phyloP scores from a whole-genome alignment of 2,797 vertebrate genomes.

The Lagorchestes hirsutus region DNA sequence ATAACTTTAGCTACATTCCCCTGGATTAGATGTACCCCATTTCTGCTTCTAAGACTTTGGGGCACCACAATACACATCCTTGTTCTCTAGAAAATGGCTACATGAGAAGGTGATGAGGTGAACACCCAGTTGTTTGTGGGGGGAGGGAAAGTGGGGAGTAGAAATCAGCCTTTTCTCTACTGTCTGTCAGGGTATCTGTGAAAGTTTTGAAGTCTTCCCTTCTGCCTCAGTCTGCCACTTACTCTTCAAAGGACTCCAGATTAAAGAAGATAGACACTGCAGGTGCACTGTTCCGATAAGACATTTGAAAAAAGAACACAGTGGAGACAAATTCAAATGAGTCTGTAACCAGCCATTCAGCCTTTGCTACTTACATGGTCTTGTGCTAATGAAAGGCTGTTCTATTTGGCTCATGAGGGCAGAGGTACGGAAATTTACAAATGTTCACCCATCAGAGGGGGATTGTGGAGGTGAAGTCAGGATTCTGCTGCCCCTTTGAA shows the following conservation, averaged over 20 bases:
- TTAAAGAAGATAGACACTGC: slow-evolving; percentile 78
- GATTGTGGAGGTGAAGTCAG: background rate
- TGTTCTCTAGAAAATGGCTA: background rate
- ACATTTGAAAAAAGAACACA: slow-evolving; percentile 73
- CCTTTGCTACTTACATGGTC: slow-evolving; percentile 31
- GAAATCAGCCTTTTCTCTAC: slow-evolving; percentile 67
- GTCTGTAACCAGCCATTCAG: slow-evolving; percentile 56
- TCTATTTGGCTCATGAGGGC: slow-evolving; percentile 65
- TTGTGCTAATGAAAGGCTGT: slow-evolving; percentile 61
- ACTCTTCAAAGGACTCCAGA: slow-evolving; percentile 78
- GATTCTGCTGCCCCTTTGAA: background rate
- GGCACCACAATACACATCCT: background rate
- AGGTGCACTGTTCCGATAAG: slow-evolving; percentile 78
- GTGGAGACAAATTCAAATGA: slow-evolving; percentile 75
- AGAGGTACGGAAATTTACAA: slow-evolving; percentile 43
- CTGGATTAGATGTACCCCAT: rapidly evolving
- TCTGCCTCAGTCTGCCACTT: slow-evolving; percentile 76
- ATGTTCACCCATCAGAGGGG: slow-evolving; percentile 38
- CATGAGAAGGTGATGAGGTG: background rate
- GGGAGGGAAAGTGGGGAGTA: background rate
- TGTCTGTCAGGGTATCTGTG: slow-evolving; percentile 63
- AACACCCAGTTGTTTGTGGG: background rate
- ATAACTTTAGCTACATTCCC: slow-evolving; percentile 18
- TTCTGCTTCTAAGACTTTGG: background rate
- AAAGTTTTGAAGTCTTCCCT: slow-evolving; percentile 80